phyloP scores from a whole-genome alignment of 1,140 invertebrate genomes.

The Anastatus disparis region DNA sequence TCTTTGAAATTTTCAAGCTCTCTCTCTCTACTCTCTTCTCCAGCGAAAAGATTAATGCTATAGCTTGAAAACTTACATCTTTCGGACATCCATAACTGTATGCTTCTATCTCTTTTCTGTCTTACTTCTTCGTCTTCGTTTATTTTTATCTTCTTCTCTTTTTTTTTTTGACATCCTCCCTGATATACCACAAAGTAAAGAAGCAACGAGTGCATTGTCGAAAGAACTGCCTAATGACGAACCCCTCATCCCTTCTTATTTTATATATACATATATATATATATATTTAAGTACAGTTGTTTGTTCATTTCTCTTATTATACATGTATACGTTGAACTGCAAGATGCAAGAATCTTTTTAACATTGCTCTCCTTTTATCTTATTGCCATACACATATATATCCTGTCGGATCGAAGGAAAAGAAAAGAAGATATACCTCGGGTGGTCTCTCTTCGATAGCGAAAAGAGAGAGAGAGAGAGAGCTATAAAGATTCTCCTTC shows the following conservation, averaged over 20 bases:
- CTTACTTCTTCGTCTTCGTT: too few species aligned
- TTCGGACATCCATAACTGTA: slow-evolving; percentile 44
- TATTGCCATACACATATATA: too few species aligned
- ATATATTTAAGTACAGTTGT: too few species aligned
- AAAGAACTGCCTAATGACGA: slow-evolving; percentile 30
- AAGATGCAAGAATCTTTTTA: too few species aligned
- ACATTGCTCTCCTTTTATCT: not conserved
- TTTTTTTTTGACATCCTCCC: too few species aligned
- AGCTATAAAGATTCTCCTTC: not conserved
- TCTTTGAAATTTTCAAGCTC: slow-evolving; percentile 55
- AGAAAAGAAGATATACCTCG: slow-evolving; percentile 14
- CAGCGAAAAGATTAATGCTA: slow-evolving; percentile 52
- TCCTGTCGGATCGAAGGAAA: not conserved
- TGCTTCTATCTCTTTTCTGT: not conserved
- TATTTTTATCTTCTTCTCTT: too few species aligned
- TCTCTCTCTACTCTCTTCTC: too few species aligned
- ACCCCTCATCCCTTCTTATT: not conserved
- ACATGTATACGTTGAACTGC: too few species aligned
- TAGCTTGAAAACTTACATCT: slow-evolving; percentile 11
- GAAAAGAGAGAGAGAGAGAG: too few species aligned
- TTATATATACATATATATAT: too few species aligned
- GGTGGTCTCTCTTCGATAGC: slow-evolving; percentile 28
- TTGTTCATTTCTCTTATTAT: too few species aligned
- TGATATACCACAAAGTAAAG: too few species aligned
- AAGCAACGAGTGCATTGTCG: slow-evolving; percentile 24